A percentile compares a stretch with the other conserved stretches of the same genome.
Conservation (phyloP, 1,140 invertebrate species). For the Formica selysi region DNA sequence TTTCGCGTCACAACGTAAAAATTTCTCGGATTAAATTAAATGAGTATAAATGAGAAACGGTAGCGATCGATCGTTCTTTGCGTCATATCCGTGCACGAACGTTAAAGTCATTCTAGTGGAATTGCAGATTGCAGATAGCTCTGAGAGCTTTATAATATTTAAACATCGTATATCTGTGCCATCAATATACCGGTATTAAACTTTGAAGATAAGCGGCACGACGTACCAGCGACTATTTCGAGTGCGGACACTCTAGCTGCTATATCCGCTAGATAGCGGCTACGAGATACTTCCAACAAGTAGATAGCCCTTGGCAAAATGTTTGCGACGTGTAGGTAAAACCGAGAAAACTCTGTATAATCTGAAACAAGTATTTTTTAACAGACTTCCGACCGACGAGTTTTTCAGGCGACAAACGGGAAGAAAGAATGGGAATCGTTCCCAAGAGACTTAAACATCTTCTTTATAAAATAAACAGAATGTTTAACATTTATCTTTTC, state of each 20-base stretch:
- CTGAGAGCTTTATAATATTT: constrained; percentile 25
- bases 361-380: constrained; percentile 23
- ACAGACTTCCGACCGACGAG: background rate
- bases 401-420: background rate
- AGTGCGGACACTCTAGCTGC: background rate
- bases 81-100: background rate
- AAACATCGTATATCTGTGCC: constrained; percentile 5
- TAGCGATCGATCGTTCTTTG: background rate
- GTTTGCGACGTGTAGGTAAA: constrained; percentile 49
- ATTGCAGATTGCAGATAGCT: background rate
- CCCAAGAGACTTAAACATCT: background rate
- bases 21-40: background rate
- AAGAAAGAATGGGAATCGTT: background rate
- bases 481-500: background rate
- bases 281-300: constrained; percentile 43
- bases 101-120: background rate
- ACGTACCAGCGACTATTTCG: background rate
- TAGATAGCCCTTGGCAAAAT: constrained; percentile 13
- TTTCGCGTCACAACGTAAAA: background rate
- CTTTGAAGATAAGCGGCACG: constrained; percentile 59
- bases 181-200: constrained; percentile 39
- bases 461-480: background rate
- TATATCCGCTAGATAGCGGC: constrained; percentile 44
- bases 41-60: background rate
- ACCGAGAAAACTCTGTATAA: constrained; percentile 26